Evolutionary conservation across 2,113 vertebrate genomes (phyloP).

Genomic region (Redunca redunca): DNA sequence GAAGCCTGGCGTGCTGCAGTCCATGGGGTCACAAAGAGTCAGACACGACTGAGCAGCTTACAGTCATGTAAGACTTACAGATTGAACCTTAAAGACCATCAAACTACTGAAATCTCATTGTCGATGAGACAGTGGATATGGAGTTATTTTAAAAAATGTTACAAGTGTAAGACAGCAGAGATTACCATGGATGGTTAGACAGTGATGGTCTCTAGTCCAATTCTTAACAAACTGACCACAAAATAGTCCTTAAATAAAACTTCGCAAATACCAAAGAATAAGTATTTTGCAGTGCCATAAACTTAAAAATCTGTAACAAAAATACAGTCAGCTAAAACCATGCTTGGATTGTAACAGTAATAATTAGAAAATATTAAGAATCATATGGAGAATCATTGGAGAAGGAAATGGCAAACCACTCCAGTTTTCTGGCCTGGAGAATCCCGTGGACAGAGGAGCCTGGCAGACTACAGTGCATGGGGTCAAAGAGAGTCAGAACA

Average conservation of each 20-base stretch:
- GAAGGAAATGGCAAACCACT: background rate
- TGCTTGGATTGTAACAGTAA: background rate
- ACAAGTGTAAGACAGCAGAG: background rate
- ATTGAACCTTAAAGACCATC: background rate
- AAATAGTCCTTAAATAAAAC: background rate
- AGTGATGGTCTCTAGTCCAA: background rate
- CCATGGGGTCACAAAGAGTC: background rate
- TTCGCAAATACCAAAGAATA: background rate
- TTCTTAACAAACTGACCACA: background rate
- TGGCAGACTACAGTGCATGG: background rate
- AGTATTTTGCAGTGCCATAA: background rate
- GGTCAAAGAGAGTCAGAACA: background rate
- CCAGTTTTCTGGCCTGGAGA: background rate
- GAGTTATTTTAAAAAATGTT: background rate
- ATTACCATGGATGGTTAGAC: background rate
- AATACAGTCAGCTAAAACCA: background rate
- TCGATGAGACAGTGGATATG: background rate
- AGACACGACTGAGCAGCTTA: accelerated
- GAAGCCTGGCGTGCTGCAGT: background rate
- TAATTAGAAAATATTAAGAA: background rate
- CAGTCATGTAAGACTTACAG: background rate
- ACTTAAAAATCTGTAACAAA: background rate
- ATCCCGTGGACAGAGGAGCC: background rate
- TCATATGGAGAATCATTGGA: background rate
- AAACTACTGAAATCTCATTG: background rate